A percentile compares a stretch with the other conserved stretches of the same genome.
Evolutionary conservation across 2,888 invertebrate species (phyloP).

Genomic region (Chironomus tentans): DNA sequence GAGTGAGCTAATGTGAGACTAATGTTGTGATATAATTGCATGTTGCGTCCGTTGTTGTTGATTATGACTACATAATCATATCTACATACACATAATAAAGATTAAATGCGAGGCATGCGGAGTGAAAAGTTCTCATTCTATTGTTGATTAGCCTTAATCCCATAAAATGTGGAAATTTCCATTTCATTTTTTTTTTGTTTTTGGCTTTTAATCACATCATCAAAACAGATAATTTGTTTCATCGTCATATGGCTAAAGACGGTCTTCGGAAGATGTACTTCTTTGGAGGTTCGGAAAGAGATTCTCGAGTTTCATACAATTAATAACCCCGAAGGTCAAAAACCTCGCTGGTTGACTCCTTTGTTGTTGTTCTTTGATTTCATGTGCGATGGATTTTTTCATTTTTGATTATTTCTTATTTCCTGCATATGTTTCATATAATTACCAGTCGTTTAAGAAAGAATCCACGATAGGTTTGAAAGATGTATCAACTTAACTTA

Average conservation of each 20-base stretch:
- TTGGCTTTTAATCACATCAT: not conserved
- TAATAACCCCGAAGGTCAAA: not conserved
- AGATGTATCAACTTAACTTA: too few relatives aligned
- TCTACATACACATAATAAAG: too few relatives aligned
- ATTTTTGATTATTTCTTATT: not conserved
- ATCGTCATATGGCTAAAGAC: not conserved
- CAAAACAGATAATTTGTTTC: not conserved
- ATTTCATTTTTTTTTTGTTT: too few relatives aligned
- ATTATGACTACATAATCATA: not conserved
- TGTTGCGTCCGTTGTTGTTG: not conserved
- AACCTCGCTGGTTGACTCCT: not conserved
- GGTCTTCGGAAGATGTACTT: not conserved
- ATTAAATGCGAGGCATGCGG: not conserved
- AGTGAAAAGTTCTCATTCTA: not conserved
- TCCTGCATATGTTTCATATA: not conserved
- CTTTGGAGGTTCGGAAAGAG: not conserved
- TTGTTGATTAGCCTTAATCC: too few relatives aligned
- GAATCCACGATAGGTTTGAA: not conserved
- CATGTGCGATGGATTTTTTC: not conserved
- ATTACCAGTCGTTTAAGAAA: not conserved
- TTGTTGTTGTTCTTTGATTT: not conserved
- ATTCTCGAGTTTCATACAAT: not conserved
- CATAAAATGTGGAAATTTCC: too few relatives aligned
- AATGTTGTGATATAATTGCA: slow-evolving; percentile 13
- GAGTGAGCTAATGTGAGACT: not conserved